Evolutionary conservation across 2,113 vertebrate species (phyloP).

Genomic region (Prinia subflava): DNA sequence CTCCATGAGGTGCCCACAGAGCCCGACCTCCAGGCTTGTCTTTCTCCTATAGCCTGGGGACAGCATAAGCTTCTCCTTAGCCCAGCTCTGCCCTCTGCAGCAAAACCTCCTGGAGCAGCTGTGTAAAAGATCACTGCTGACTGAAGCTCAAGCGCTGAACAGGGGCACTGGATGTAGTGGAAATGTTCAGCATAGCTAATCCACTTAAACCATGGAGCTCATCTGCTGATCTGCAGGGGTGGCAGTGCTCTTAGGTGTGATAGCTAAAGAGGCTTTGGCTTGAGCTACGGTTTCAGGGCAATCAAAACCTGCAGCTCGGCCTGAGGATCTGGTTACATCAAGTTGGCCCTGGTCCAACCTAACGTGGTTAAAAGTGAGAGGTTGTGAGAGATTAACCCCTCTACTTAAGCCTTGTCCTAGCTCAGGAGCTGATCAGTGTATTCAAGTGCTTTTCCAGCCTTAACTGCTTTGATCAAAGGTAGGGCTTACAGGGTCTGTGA

Average conservation of each 20-base stretch:
- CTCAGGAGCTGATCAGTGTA: not conserved
- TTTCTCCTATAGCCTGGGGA: not conserved
- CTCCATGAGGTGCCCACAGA: accelerated
- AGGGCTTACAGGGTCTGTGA: not conserved
- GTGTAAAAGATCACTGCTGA: not conserved
- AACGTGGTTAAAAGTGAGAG: not conserved
- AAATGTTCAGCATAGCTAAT: conserved; percentile 13
- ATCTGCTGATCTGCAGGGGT: not conserved
- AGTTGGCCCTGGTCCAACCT: not conserved
- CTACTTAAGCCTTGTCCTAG: not conserved
- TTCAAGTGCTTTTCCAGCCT: not conserved
- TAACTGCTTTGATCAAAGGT: not conserved
- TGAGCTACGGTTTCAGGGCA: not conserved
- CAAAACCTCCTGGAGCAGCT: not conserved
- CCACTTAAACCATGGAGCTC: conserved; percentile 11
- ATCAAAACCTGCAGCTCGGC: not conserved
- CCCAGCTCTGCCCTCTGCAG: not conserved
- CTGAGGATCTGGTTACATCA: not conserved
- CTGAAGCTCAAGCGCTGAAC: not conserved
- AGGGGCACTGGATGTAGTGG: not conserved
- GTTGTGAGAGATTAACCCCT: conserved; percentile 1
- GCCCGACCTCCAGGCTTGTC: not conserved
- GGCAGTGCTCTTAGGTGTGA: not conserved
- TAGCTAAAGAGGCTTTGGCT: conserved; percentile 40
- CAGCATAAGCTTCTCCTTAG: not conserved